Evolutionary conservation across 1,140 invertebrate species (phyloP).

Genomic region (Cyrtorhinus lividipennis): DNA sequence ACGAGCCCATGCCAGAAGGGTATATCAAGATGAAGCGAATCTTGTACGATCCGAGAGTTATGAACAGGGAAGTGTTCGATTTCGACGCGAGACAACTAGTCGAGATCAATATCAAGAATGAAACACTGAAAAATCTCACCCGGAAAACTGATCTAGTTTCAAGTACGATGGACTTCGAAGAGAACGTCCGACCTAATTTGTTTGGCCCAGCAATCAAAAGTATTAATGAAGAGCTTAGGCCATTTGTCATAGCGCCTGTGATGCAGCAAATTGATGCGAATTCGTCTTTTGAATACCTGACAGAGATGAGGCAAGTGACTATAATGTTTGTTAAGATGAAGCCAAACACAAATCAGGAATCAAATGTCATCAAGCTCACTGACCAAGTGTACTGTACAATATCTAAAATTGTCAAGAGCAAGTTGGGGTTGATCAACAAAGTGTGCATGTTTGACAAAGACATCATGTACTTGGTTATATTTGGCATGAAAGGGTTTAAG

Average conservation of each 20-base stretch:
- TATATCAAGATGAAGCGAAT: conserved; percentile 8
- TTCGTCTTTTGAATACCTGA: conserved; percentile 41
- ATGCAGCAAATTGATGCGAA: conserved; percentile 31
- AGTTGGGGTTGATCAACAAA: conserved; percentile 51
- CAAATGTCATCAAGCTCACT: conserved; percentile 31
- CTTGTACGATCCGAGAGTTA: conserved; percentile 1
- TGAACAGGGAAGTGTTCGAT: conserved; percentile 1
- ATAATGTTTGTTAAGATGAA: conserved; percentile 51
- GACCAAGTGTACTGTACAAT: conserved; percentile 39
- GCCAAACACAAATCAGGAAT: conserved; percentile 28
- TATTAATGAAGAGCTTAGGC: conserved; percentile 31
- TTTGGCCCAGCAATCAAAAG: background rate
- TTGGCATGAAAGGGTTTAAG: conserved; percentile 50
- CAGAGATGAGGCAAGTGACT: conserved; percentile 51
- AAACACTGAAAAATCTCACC: conserved; percentile 7
- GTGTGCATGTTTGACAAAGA: conserved; percentile 57
- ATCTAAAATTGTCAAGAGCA: conserved; percentile 34
- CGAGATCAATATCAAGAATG: conserved; percentile 13
- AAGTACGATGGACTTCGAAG: conserved; percentile 29
- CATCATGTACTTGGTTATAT: conserved; percentile 52
- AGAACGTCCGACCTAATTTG: conserved; percentile 28
- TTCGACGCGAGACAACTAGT: background rate
- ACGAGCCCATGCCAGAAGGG: background rate
- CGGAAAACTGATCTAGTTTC: conserved; percentile 8
- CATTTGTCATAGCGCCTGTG: conserved; percentile 42